Evolutionary conservation across 2,888 invertebrate species (phyloP).

Genomic region (Cotesia congregata): DNA sequence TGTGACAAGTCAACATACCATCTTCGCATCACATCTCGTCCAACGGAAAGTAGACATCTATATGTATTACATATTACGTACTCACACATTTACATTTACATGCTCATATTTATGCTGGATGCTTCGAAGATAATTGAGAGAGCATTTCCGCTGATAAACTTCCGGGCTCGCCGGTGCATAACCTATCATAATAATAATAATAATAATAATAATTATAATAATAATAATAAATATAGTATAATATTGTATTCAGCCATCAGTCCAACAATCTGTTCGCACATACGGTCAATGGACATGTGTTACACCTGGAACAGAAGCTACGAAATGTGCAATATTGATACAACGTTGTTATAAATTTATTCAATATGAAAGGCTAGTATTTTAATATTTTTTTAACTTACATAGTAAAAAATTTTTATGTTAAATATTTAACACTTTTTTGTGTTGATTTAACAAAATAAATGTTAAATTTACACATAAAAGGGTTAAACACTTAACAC

Average conservation of each 20-base stretch:
- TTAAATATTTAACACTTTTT: no score
- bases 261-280: constrained; percentile 4
- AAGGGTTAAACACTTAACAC: no score
- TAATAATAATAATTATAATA: background rate
- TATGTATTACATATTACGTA: background rate
- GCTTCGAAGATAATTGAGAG: constrained; percentile 1
- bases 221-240: background rate
- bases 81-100: constrained; percentile 14
- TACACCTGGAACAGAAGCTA: background rate
- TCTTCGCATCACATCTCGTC: constrained; percentile 1
- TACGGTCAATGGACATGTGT: background rate
- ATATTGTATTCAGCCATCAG: background rate
- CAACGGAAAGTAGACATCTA: constrained; percentile 9
- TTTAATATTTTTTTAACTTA: background rate
- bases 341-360: background rate
- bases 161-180: background rate
- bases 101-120: constrained; percentile 20
- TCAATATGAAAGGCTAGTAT: background rate
- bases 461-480: no score
- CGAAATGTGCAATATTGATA: background rate
- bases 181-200: constrained; percentile 5
- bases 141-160: background rate
- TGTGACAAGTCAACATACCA: constrained; percentile 1
- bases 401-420: no score
- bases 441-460: no score